phyloP scores from a whole-genome alignment of 2,797 vertebrate genomes.

The Cuculus canorus region DNA sequence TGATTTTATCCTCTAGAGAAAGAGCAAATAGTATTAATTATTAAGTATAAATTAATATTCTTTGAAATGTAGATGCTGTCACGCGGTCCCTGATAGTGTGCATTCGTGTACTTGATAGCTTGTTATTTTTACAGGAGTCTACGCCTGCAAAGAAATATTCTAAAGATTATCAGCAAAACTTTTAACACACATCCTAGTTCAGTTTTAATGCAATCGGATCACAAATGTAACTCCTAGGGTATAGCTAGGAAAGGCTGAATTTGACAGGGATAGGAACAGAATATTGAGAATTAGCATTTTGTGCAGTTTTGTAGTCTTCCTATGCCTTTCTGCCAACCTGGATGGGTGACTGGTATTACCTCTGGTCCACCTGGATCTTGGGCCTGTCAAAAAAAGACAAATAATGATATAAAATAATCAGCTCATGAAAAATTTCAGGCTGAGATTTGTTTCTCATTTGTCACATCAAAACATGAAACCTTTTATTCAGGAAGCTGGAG shows the following conservation, averaged over 20 bases:
- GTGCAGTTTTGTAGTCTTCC: neutral
- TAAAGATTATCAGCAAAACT: neutral
- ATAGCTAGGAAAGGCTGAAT: neutral
- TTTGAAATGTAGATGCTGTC: rapidly evolving
- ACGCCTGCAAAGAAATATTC: neutral
- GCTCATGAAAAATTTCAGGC: slow-evolving; percentile 30
- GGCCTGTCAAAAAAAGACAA: slow-evolving; percentile 12
- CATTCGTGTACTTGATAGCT: neutral
- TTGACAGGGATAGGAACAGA: neutral
- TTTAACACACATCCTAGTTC: neutral
- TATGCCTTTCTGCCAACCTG: neutral
- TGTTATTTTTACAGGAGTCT: neutral
- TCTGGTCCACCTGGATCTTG: neutral
- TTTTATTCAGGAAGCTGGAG: slow-evolving; percentile 35
- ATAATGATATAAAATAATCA: slow-evolving; percentile 5
- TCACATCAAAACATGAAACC: slow-evolving; percentile 42
- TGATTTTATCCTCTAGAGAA: neutral
- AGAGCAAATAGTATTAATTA: neutral
- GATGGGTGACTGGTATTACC: neutral
- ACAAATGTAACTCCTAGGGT: neutral
- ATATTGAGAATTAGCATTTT: neutral
- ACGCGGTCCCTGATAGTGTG: neutral
- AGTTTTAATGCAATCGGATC: neutral
- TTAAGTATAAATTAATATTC: too few species aligned
- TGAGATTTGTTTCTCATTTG: slow-evolving; percentile 55